A percentile compares a stretch with the other conserved stretches of the same genome.
These are phyloP conservation scores for Acrocyrtus sp. DNA, from an alignment of 2,888 invertebrate species.

Conservation along the genomic window DNA sequence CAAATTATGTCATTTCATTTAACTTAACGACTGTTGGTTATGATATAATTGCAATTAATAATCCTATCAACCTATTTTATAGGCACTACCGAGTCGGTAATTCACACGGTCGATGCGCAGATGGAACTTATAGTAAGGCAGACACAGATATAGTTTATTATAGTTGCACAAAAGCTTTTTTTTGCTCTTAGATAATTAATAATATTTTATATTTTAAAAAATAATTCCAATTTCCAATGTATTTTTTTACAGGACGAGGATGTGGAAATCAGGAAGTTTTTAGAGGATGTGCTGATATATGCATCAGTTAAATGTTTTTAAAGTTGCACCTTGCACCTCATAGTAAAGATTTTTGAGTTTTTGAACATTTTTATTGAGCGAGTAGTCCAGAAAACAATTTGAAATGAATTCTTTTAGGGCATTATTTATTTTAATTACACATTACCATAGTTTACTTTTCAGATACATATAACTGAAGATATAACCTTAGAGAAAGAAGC, in stretches of 20 bases:
- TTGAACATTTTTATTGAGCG: no score
- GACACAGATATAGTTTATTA: neutral
- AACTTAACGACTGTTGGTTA: no score
- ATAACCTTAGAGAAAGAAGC: no score
- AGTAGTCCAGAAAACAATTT: neutral
- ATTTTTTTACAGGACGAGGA: slow-evolving; percentile 58
- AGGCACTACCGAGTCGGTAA: slow-evolving; percentile 41
- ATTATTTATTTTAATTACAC: neutral
- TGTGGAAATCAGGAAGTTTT: slow-evolving; percentile 66
- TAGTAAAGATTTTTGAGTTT: no score
- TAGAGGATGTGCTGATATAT: slow-evolving; percentile 65
- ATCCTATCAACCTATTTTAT: neutral
- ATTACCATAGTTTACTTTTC: neutral
- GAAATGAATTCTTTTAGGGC: neutral
- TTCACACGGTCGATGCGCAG: slow-evolving; percentile 35
- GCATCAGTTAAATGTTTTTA: slow-evolving; percentile 61
- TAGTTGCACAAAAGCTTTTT: neutral
- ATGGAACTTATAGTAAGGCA: slow-evolving; percentile 36
- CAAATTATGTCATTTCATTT: neutral
- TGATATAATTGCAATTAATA: neutral
- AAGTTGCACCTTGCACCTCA: no score
- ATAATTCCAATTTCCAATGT: neutral
- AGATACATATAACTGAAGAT: neutral
- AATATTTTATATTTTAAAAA: neutral
- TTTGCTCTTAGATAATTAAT: neutral